Conservation (phyloP, 2,888 invertebrate genomes). For the Tineola bisselliella region DNA sequence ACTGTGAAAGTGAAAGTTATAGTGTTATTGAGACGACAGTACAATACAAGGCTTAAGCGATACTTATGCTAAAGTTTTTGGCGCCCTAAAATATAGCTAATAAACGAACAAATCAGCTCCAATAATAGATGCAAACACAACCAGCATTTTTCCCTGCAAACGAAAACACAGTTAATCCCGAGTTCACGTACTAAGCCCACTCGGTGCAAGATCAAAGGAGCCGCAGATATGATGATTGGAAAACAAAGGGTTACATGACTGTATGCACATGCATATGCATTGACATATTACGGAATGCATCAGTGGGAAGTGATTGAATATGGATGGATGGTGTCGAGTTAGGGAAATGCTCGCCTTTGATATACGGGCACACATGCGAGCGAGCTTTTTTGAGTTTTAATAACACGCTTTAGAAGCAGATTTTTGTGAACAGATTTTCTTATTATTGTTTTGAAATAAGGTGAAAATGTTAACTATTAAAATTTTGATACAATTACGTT, state of each 20-base stretch:
- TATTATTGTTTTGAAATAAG: too few relatives aligned
- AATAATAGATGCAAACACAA: background rate
- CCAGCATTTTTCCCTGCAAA: background rate
- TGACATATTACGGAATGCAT: constrained; percentile 12
- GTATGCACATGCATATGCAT: constrained; percentile 16
- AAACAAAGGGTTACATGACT: constrained; percentile 11
- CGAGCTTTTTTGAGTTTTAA: too few relatives aligned
- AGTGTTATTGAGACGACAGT: too few relatives aligned
- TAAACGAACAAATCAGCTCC: background rate
- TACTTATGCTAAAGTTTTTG: too few relatives aligned
- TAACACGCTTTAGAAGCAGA: background rate
- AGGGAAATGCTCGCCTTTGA: background rate
- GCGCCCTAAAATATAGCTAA: too few relatives aligned
- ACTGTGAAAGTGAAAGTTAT: too few relatives aligned
- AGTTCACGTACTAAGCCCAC: constrained; percentile 4
- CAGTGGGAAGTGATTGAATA: constrained; percentile 27
- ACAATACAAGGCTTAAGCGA: too few relatives aligned
- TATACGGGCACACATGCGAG: background rate
- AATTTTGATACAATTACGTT: too few relatives aligned
- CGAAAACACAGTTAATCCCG: constrained; percentile 4
- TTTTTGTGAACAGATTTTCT: too few relatives aligned
- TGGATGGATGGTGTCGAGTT: constrained; percentile 18
- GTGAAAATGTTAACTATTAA: too few relatives aligned
- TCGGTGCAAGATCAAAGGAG: constrained; percentile 11
- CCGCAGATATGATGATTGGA: constrained; percentile 13